phyloP scores from a whole-genome alignment of 2,797 vertebrate species.

The Coendou prehensilis region DNA sequence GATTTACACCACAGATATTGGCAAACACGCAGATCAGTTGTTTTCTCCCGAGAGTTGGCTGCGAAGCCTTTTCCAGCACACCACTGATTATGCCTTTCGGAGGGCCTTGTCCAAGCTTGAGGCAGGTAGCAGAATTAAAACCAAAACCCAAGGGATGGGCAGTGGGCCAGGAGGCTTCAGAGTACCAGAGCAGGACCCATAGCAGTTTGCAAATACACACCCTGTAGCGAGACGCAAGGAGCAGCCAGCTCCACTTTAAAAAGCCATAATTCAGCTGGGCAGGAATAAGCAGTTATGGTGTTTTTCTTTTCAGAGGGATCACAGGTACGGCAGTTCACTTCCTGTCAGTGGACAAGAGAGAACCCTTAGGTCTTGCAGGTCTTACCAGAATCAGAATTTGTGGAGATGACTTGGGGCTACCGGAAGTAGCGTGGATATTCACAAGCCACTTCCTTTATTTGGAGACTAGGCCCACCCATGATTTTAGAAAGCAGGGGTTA shows the following conservation, averaged over 20 bases:
- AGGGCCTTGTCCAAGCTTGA: not conserved
- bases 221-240: not conserved
- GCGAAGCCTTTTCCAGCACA: not conserved
- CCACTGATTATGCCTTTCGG: not conserved
- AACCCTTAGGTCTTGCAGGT: not conserved
- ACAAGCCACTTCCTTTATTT: not conserved
- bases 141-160: not conserved
- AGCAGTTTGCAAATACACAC: not conserved
- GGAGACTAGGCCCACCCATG: not conserved
- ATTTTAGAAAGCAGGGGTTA: slow-evolving; percentile 65
- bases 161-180: not conserved
- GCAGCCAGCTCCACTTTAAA: not conserved
- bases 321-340: accelerated
- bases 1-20: not conserved
- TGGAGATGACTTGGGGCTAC: not conserved
- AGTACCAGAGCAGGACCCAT: not conserved
- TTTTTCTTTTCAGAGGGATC: not conserved
- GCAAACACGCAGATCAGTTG: not conserved
- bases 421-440: not conserved
- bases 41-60: not conserved
- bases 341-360: not conserved
- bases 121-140: not conserved
- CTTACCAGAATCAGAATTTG: not conserved
- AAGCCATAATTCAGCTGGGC: not conserved
- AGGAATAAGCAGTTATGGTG: not conserved